Percentiles rank a stretch among this genome's conserved stretches.
phyloP scores from a whole-genome alignment of 2,113 vertebrate genomes.

The Pica pica region DNA sequence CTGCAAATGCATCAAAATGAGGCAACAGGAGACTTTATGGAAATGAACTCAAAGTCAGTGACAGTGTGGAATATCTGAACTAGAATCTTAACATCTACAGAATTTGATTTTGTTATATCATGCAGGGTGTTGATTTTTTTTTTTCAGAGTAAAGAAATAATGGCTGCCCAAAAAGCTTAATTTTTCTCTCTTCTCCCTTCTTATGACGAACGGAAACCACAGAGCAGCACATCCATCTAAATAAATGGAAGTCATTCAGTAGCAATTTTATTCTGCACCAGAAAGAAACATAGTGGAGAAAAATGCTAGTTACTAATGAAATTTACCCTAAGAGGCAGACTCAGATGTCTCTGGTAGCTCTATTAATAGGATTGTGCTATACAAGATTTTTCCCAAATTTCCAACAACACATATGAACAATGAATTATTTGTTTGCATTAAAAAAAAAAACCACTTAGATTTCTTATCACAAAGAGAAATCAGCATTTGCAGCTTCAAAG shows the following conservation, averaged over 20 bases:
- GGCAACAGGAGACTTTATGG: conserved; percentile 57
- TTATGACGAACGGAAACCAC: background rate
- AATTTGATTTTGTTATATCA: background rate
- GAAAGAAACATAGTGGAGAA: background rate
- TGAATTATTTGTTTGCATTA: background rate
- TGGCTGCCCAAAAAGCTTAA: background rate
- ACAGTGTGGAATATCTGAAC: background rate
- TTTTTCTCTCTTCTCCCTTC: background rate
- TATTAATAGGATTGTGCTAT: background rate
- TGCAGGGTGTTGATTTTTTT: background rate
- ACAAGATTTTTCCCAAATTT: background rate
- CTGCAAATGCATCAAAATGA: conserved; percentile 64
- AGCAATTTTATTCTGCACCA: background rate
- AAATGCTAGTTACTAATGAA: conserved; percentile 10
- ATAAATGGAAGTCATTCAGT: background rate
- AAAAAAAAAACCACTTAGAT: background rate
- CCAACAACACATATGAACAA: background rate
- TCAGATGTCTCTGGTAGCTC: background rate
- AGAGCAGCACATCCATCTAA: background rate
- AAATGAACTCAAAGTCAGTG: conserved; percentile 43
- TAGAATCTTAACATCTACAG: background rate
- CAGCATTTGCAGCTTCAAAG: background rate
- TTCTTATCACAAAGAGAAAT: background rate
- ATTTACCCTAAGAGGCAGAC: background rate
- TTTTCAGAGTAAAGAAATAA: background rate